These are phyloP conservation scores for Steromphala cineraria DNA, from an alignment of 2,888 invertebrate species.

Conservation along the genomic window DNA sequence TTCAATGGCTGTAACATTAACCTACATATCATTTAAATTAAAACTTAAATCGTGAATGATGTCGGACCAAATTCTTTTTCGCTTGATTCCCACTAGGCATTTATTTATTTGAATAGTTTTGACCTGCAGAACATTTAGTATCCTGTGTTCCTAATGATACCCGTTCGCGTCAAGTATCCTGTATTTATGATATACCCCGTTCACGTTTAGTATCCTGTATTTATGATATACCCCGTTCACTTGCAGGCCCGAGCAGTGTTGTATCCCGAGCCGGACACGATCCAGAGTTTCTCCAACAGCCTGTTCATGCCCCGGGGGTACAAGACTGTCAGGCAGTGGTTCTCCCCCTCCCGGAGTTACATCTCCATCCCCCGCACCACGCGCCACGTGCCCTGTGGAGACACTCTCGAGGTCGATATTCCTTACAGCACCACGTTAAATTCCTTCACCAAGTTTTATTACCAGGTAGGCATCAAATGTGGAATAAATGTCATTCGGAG, in stretches of 20 bases:
- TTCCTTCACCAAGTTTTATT: conserved; percentile 39
- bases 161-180: no score
- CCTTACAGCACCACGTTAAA: conserved; percentile 54
- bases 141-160: no score
- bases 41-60: no score
- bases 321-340: conserved; percentile 53
- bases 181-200: no score
- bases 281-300: background rate
- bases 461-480: conserved; percentile 42
- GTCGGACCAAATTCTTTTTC: no score
- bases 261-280: background rate
- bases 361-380: conserved; percentile 57
- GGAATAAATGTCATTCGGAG: no score
- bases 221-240: background rate
- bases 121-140: no score
- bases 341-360: conserved; percentile 63
- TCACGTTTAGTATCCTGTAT: no score
- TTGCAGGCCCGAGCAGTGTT: conserved; percentile 29
- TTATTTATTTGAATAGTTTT: no score
- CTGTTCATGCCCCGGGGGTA: conserved; percentile 39
- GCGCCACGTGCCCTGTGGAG: conserved; percentile 45
- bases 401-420: conserved; percentile 47
- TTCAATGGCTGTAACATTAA: no score
- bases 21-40: no score
- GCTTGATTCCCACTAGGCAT: no score